Evolutionary conservation across 2,113 vertebrate genomes (phyloP).

Genomic region (Rhipidura dahli): DNA sequence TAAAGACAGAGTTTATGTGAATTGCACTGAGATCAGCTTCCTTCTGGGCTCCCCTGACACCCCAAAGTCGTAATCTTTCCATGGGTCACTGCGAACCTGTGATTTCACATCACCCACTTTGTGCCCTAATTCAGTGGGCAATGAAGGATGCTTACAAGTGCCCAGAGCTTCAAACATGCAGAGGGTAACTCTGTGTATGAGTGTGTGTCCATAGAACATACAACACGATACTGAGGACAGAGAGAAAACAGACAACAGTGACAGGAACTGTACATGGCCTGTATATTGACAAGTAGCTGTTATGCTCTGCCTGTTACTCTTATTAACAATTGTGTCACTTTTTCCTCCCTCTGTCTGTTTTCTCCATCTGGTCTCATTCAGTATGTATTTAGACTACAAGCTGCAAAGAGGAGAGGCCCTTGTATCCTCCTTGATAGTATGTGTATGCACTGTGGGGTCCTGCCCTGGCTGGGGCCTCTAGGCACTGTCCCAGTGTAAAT

Average conservation of each 20-base stretch:
- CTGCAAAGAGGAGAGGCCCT: background rate
- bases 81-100: background rate
- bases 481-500: constrained; percentile 44
- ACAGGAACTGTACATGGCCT: background rate
- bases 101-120: background rate
- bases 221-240: background rate
- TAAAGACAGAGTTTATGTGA: background rate
- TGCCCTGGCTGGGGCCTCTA: background rate
- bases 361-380: background rate
- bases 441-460: background rate
- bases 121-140: background rate
- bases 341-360: background rate
- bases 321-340: background rate
- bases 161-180: background rate
- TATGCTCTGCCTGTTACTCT: background rate
- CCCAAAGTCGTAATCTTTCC: background rate
- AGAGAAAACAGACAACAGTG: background rate
- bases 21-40: background rate
- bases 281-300: background rate
- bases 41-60: background rate
- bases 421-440: background rate
- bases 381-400: background rate
- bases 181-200: rapidly evolving
- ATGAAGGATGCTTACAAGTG: background rate
- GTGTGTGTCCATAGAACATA: background rate